phyloP scores from a whole-genome alignment of 2,888 invertebrate genomes.

The Buathra laborator region DNA sequence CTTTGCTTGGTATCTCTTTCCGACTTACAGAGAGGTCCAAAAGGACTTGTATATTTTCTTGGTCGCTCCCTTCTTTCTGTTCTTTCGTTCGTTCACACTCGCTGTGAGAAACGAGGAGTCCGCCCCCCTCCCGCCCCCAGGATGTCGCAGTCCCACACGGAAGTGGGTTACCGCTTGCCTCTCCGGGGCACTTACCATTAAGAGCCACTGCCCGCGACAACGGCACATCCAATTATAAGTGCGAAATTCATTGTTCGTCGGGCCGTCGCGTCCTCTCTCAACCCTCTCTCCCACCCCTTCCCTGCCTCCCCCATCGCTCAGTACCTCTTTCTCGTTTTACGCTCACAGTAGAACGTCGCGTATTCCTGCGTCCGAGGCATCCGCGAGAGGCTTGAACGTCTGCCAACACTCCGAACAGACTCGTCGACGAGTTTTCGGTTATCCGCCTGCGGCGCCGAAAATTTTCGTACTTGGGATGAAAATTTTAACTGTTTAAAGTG shows the following conservation, averaged over 20 bases:
- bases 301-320: not conserved
- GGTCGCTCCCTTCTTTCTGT: constrained; percentile 18
- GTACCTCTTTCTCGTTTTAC: constrained; percentile 1
- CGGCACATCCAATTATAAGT: constrained; percentile 83
- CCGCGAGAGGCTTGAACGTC: constrained; percentile 63
- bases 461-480: constrained; percentile 54
- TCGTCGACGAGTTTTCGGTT: constrained; percentile 55
- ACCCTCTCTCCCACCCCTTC: constrained; percentile 28
- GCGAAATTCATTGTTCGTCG: constrained; percentile 81
- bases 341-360: constrained; percentile 55
- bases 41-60: constrained; percentile 42
- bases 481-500: constrained; percentile 56
- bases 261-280: constrained; percentile 58
- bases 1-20: constrained; percentile 1
- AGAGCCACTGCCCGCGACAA: constrained; percentile 79
- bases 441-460: constrained; percentile 69
- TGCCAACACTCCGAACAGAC: constrained; percentile 65
- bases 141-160: constrained; percentile 66
- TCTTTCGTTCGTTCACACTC: constrained; percentile 40
- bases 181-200: constrained; percentile 79
- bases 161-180: constrained; percentile 64
- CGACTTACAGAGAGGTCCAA: constrained; percentile 26
- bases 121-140: not conserved
- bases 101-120: constrained; percentile 64
- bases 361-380: constrained; percentile 38